Conservation (phyloP, 1,140 invertebrate genomes). For the Meloidogyne chitwoodi region DNA sequence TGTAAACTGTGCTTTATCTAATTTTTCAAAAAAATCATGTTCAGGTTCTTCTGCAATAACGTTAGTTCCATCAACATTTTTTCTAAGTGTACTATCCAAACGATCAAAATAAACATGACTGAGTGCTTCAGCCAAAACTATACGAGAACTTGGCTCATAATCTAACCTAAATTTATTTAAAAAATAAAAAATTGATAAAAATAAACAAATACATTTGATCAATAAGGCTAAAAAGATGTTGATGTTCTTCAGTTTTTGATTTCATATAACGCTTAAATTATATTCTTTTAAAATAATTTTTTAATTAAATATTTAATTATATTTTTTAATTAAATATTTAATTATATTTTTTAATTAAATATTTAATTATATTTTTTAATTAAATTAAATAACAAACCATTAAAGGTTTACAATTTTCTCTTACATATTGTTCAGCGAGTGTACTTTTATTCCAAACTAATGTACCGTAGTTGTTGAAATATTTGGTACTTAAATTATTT, state of each 20-base stretch:
- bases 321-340: no score
- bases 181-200: slow-evolving; percentile 14
- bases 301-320: no score
- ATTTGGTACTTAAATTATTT: slow-evolving; percentile 75
- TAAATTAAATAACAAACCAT: slow-evolving; percentile 69
- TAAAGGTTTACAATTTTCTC: slow-evolving; percentile 92
- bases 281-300: no score
- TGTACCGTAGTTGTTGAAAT: slow-evolving; percentile 72
- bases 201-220: slow-evolving; percentile 63
- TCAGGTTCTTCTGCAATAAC: neutral
- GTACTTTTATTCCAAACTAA: slow-evolving; percentile 90
- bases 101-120: slow-evolving; percentile 87
- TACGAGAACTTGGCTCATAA: slow-evolving; percentile 84
- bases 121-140: slow-evolving; percentile 81
- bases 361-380: no score
- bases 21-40: no score
- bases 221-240: slow-evolving; percentile 87
- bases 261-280: slow-evolving; percentile 80
- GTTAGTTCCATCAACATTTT: neutral
- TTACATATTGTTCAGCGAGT: slow-evolving; percentile 87
- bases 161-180: slow-evolving; percentile 76
- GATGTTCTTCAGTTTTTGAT: slow-evolving; percentile 80
- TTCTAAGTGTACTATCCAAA: slow-evolving; percentile 61
- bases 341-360: no score
- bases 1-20: neutral